Evolutionary conservation across 2,113 vertebrate genomes (phyloP).

Genomic region (Myotis yumanensis): DNA sequence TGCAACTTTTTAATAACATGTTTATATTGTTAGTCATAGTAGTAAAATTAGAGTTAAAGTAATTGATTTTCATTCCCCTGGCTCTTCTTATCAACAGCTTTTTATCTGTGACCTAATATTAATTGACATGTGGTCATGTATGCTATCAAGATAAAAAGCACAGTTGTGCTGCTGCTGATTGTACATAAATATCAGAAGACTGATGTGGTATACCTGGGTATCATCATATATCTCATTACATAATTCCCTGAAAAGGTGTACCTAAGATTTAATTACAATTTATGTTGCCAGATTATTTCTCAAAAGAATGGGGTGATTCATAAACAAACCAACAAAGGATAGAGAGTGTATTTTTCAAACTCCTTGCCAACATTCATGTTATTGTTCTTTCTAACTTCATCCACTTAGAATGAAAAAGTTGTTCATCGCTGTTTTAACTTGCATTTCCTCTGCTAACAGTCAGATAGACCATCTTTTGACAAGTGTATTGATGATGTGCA

Average conservation of each 20-base stretch:
- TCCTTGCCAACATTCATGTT: not conserved
- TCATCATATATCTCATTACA: not conserved
- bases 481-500: not conserved
- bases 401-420: not conserved
- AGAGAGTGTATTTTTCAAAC: not conserved
- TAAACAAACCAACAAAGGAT: not conserved
- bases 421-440: not conserved
- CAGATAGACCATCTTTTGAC: not conserved
- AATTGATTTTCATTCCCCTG: not conserved
- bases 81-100: not conserved
- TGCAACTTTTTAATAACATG: not conserved
- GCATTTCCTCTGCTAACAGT: not conserved
- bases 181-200: not conserved
- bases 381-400: not conserved
- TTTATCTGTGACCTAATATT: not conserved
- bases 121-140: not conserved
- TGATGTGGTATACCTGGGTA: not conserved
- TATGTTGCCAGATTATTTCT: not conserved
- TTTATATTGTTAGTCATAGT: not conserved
- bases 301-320: not conserved
- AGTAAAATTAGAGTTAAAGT: not conserved
- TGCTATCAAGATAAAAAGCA: not conserved
- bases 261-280: conserved; percentile 12
- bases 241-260: not conserved
- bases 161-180: not conserved